Base-by-base conservation (phyloP, 2,113 vertebrate species). In the Etia nguti region DNA sequence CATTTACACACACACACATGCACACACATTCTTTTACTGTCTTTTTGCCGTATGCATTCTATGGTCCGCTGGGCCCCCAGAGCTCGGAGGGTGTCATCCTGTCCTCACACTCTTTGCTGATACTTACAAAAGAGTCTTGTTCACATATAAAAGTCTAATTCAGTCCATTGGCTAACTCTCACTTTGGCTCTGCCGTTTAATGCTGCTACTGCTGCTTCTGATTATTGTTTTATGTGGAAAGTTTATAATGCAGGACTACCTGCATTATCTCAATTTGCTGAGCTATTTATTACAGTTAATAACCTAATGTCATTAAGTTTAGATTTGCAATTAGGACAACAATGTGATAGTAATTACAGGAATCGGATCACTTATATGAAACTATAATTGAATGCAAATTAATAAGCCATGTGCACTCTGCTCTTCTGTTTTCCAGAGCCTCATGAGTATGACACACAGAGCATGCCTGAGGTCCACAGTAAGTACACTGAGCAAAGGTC, bases 391-490 rank as follows among this genome's bases (percentile, higher is more conserved):
- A 77, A 50, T 50, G 43, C 70, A 50, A 50, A 77, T 52, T 52
- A 52, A 52, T 77, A 77, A 77, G 26, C 26, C n/a, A 18, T 77
- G 18, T 73, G 38, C 6, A 6, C 4, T 3, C n/a, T 68, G 59
- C 5, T 77, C 6, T 82, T 87, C 31, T 94, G 70, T 90, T 26
- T 86, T 75, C 26, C 85, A 96, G 94, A 91, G 24, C 31, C 46
- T 8, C 57, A 6, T 81, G 93, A 94, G 8, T 94, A 92, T 80
- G 92, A 96, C 62, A 93, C 88, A n/a, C 85, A 92, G 81, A 96
- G 93, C 86, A 94, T 92, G 88, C 91, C 93, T 8, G 94, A 95
- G 5, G 86, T 91, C 46, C 89, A 93, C 50, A 90, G 95, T 96
- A 81, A 94, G 94, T 94, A 29, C 0, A 54, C 16, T 24, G 2